Conservation (phyloP, 2,888 invertebrate species). For the Zaprionus lineosus region DNA sequence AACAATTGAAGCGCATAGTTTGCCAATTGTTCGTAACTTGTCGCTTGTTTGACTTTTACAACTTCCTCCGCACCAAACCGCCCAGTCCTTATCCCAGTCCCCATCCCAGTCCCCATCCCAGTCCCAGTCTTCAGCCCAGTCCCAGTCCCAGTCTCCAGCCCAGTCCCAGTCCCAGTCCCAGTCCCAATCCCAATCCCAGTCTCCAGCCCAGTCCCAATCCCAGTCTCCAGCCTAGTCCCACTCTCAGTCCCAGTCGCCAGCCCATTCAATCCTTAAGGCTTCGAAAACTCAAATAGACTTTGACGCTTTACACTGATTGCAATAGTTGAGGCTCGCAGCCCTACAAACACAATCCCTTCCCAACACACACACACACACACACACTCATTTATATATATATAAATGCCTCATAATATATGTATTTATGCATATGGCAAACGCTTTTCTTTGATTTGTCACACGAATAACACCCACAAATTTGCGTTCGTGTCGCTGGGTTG, state of each 20-base stretch:
- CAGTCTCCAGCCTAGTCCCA: too few relatives aligned
- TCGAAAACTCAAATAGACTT: slow-evolving; percentile 72
- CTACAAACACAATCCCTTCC: too few relatives aligned
- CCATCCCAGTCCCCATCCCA: too few relatives aligned
- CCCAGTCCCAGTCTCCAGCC: too few relatives aligned
- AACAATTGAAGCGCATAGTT: slow-evolving; percentile 75
- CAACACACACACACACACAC: slow-evolving; percentile 1
- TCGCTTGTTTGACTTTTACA: slow-evolving; percentile 70
- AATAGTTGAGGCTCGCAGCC: slow-evolving; percentile 67
- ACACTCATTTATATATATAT: slow-evolving; percentile 6
- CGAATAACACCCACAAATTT: slow-evolving; percentile 21
- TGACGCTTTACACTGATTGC: slow-evolving; percentile 74
- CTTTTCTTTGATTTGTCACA: slow-evolving; percentile 42
- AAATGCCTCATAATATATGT: slow-evolving; percentile 51
- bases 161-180: too few relatives aligned
- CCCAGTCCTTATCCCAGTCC: too few relatives aligned
- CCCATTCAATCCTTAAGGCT: slow-evolving; percentile 12
- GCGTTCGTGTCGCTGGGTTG: neutral
- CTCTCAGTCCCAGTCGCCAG: too few relatives aligned
- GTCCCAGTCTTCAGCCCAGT: too few relatives aligned
- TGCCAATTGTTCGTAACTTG: slow-evolving; percentile 67
- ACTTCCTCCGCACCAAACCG: slow-evolving; percentile 48
- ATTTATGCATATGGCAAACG: slow-evolving; percentile 54
- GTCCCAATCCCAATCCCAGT: too few relatives aligned
- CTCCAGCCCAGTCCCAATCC: too few relatives aligned